phyloP scores from a whole-genome alignment of 2,797 vertebrate species.

The Oreochromis mossambicus region DNA sequence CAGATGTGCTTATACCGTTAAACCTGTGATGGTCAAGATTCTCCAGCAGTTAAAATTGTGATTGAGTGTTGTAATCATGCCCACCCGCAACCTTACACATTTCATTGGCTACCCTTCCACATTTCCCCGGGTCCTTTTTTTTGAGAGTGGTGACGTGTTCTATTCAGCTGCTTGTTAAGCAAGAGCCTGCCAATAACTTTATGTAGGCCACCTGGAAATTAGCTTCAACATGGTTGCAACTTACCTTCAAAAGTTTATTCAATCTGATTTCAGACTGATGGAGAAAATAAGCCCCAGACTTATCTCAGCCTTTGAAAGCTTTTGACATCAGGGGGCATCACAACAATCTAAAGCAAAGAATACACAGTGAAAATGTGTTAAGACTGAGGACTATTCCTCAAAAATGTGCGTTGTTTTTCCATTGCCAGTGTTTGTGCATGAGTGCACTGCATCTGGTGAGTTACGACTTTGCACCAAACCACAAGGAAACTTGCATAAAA shows the following conservation, averaged over 20 bases:
- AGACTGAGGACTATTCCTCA: background rate
- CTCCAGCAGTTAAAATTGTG: slow-evolving; percentile 4
- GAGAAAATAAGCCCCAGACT: background rate
- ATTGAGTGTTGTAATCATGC: slow-evolving; percentile 20
- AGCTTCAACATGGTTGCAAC: background rate
- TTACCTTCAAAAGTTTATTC: background rate
- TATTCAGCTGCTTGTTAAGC: background rate
- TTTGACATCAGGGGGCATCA: background rate
- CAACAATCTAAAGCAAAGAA: background rate
- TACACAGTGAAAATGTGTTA: background rate
- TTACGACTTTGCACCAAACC: background rate
- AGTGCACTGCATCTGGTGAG: background rate
- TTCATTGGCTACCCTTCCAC: slow-evolving; percentile 19
- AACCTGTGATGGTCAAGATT: background rate
- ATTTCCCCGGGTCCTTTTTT: slow-evolving; percentile 17
- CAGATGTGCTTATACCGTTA: background rate
- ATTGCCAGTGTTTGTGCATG: background rate
- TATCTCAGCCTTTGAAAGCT: background rate
- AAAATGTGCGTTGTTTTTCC: background rate
- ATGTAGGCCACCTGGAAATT: slow-evolving; percentile 45
- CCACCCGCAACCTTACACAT: background rate
- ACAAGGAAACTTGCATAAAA: background rate
- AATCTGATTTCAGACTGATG: background rate
- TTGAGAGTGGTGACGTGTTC: background rate
- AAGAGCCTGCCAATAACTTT: slow-evolving; percentile 24